Conservation (phyloP, 37 sponge, comb jelly and placozoan genomes). For the Ianthella basta region DNA sequence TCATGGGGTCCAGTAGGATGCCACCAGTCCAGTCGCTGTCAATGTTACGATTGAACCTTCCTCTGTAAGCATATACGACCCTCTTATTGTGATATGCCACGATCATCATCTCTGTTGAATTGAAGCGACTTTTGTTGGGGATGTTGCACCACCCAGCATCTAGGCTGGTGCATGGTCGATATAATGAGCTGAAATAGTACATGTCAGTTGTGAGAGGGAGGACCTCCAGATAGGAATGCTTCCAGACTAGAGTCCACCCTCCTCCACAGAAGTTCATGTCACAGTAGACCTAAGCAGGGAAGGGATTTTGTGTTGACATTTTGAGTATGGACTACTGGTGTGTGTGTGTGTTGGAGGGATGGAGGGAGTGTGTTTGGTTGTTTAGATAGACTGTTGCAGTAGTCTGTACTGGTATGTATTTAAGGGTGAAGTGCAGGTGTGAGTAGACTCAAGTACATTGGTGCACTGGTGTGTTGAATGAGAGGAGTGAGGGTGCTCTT, state of each 20-base stretch:
- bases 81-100: slow-evolving; percentile 31
- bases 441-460: too few species aligned
- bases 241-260: slow-evolving; percentile 48
- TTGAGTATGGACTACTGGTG: not conserved
- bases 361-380: too few species aligned
- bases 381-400: too few species aligned
- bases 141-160: slow-evolving; percentile 43
- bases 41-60: slow-evolving; percentile 28
- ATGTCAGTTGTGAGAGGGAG: slow-evolving; percentile 34
- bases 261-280: slow-evolving; percentile 38
- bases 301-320: not conserved
- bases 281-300: slow-evolving; percentile 13
- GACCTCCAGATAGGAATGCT: slow-evolving; percentile 34
- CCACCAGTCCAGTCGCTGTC: slow-evolving; percentile 39
- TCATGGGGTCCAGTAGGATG: slow-evolving; percentile 21
- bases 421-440: too few species aligned
- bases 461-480: too few species aligned
- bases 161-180: slow-evolving; percentile 1
- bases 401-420: too few species aligned
- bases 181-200: slow-evolving; percentile 30
- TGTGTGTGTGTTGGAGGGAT: not conserved
- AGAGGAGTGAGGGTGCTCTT: too few species aligned
- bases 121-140: slow-evolving; percentile 27
- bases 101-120: slow-evolving; percentile 36
- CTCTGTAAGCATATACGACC: slow-evolving; percentile 23